A percentile compares a stretch with the other conserved stretches of the same genome.
Conservation (phyloP, 2,113 vertebrate genomes). For the Ctenomys sociabilis region DNA sequence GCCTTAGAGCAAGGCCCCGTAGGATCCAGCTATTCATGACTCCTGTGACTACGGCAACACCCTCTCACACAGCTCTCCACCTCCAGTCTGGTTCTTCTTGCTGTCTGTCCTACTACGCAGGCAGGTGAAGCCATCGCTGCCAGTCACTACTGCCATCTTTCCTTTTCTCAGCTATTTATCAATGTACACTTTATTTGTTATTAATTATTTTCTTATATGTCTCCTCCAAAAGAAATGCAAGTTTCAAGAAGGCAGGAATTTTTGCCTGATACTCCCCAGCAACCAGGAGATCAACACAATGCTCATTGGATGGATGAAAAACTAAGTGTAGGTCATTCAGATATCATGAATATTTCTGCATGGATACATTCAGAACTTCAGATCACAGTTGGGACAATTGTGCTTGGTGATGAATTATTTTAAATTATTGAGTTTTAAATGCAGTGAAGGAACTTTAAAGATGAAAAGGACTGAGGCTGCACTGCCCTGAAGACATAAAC, state of each 20-base stretch:
- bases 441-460: background rate
- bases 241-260: background rate
- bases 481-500: background rate
- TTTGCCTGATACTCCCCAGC: background rate
- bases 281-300: background rate
- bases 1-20: background rate
- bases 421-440: background rate
- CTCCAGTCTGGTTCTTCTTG: background rate
- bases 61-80: background rate
- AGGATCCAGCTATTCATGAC: background rate
- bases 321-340: background rate
- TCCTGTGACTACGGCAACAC: background rate
- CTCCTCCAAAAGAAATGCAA: background rate
- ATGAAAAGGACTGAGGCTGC: background rate
- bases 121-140: background rate
- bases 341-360: background rate
- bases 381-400: background rate
- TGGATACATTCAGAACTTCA: background rate
- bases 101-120: background rate
- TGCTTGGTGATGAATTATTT: background rate
- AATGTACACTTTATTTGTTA: background rate
- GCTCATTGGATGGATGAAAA: background rate
- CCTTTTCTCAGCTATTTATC: background rate
- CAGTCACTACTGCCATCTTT: background rate
- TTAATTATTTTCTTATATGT: background rate